phyloP scores from a whole-genome alignment of 2,113 vertebrate species.

The Saiga tatarica region DNA sequence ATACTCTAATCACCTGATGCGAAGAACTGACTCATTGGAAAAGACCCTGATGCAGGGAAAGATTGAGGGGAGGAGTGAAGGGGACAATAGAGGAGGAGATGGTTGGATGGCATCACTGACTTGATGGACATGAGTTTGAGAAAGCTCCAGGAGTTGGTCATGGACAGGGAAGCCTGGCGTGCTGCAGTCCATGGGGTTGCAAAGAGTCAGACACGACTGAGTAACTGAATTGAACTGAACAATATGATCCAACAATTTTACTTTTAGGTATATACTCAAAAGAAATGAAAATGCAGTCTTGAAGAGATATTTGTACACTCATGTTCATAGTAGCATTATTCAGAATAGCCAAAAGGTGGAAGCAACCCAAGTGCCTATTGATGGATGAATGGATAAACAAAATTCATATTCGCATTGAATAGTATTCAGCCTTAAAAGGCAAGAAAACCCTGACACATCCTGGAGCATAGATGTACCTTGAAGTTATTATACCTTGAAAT shows the following conservation, averaged over 20 bases:
- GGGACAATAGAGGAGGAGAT: not conserved
- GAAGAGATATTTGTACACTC: not conserved
- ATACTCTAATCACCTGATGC: not conserved
- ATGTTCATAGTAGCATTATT: not conserved
- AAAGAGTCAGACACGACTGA: not conserved
- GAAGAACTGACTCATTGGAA: not conserved
- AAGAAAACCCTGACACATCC: not conserved
- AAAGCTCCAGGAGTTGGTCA: not conserved
- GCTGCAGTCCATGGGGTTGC: not conserved
- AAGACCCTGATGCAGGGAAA: not conserved
- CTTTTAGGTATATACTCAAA: not conserved
- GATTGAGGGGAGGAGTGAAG: not conserved
- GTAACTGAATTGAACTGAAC: not conserved
- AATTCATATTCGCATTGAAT: not conserved
- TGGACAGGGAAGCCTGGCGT: not conserved
- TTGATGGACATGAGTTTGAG: not conserved
- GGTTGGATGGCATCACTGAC: not conserved
- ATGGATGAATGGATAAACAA: not conserved
- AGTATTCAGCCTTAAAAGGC: not conserved
- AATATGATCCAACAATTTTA: not conserved
- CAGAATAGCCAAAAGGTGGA: not conserved
- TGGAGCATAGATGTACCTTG: not conserved
- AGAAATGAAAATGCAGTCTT: not conserved
- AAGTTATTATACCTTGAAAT: not conserved
- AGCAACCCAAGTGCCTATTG: not conserved